A percentile compares a stretch with the other conserved stretches of the same genome.
Evolutionary conservation across 2,113 vertebrate species (phyloP).

Genomic region (Engraulis encrasicolus): DNA sequence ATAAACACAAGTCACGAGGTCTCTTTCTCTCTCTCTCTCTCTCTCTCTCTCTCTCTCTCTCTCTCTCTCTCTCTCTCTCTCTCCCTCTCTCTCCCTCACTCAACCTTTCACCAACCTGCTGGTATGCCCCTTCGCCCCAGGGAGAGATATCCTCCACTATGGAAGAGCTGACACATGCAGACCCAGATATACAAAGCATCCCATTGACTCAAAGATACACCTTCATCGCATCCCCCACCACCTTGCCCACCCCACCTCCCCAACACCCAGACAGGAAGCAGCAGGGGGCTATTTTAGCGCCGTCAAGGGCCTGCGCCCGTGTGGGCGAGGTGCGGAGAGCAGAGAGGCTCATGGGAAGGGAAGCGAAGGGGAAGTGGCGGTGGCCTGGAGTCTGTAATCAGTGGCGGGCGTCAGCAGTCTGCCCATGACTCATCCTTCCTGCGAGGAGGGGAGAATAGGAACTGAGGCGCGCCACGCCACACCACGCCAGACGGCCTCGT

Average conservation of each 20-base stretch:
- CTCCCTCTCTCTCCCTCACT: too few species aligned
- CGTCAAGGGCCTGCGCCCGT: conserved; percentile 29
- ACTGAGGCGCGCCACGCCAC: not conserved
- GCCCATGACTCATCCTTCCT: conserved; percentile 45
- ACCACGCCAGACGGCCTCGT: not conserved
- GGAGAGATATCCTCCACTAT: not conserved
- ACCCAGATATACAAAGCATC: too few species aligned
- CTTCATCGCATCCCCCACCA: too few species aligned
- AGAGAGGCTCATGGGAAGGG: conserved; percentile 24
- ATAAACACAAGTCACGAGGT: not conserved
- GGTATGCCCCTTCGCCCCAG: not conserved
- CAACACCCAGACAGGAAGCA: conserved; percentile 35
- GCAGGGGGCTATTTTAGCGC: conserved; percentile 33
- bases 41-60: too few species aligned
- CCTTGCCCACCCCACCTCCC: too few species aligned
- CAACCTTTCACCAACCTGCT: not conserved
- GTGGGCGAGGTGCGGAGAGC: not conserved
- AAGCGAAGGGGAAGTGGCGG: conserved; percentile 22
- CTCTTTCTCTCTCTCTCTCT: too few species aligned
- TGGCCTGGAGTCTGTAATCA: conserved; percentile 48
- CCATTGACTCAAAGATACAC: too few species aligned
- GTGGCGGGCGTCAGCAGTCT: conserved; percentile 16
- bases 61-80: too few species aligned
- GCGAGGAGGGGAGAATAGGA: not conserved
- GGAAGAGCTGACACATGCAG: too few species aligned